Base-by-base conservation (phyloP, 2,113 vertebrate genomes). In the Hiodon alosoides region DNA sequence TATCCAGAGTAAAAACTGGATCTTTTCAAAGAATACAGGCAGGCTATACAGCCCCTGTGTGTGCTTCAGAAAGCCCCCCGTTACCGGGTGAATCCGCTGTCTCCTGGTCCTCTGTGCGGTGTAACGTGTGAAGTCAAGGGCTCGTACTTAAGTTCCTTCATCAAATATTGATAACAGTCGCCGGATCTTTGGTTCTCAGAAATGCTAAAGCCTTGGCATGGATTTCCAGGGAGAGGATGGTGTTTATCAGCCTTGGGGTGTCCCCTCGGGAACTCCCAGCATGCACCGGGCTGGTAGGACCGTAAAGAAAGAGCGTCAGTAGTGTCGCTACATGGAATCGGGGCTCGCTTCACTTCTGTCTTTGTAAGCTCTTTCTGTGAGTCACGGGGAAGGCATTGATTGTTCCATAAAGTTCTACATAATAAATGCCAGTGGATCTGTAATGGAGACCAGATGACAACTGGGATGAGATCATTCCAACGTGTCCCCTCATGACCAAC, bases 391-490 rank as follows among this genome's bases (percentile, higher is more conserved):
- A 65, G 53, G 54, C 65, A 75, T 64, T 46, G 16, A 60, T 60
- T 65, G 66, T 66, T 67, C 60, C 68, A 68, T 72, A 61, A 72
- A 61, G 54, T 47, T 50, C 55, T 16, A 17, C 14, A 10, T 72
- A 76, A 79, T 73, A 67, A 72, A 48, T 46, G 72, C 66, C 74
- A 79, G 70, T 57, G 61, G 52, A 69, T 17, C 57, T 51, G 52
- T 73, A 73, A 74, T 72, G 72, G 65, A 31, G 54, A 65, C 65
- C 73, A 75, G 73, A 75, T 75, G 73, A 67, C 52, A 67, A 46
- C 7, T 48, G 73, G 64, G 66, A 76, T 76, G 74, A 82, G 74
- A 75, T 80, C 74, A 78, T 74, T 67, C 72, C 71, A 54, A 79
- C 74, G 17, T 78, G 79, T 77, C 75, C 59, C 50, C 67, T 80